Evolutionary conservation across 2,113 vertebrate genomes (phyloP).

Genomic region (Sorex araneus): DNA sequence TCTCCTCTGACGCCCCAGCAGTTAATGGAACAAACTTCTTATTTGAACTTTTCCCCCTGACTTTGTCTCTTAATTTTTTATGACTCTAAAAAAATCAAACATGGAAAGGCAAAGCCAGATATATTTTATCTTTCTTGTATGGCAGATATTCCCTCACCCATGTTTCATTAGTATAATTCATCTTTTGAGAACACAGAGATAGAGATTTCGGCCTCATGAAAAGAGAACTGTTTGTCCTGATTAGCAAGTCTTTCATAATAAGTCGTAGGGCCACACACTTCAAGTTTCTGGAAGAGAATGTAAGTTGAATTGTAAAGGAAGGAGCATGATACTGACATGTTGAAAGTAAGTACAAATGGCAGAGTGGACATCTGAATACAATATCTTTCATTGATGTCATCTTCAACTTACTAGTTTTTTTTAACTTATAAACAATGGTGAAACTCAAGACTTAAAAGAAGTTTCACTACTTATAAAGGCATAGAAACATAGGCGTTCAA

Average conservation of each 20-base stretch:
- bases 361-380: background rate
- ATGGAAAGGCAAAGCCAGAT: conserved; percentile 78
- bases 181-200: conserved; percentile 69
- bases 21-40: conserved; percentile 78
- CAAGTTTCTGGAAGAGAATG: conserved; percentile 72
- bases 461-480: conserved; percentile 48
- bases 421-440: background rate
- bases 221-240: conserved; percentile 48
- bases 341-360: conserved; percentile 49
- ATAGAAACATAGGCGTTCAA: background rate
- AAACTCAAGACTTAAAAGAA: background rate
- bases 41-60: conserved; percentile 77
- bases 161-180: conserved; percentile 67
- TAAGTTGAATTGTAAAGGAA: conserved; percentile 61
- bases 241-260: conserved; percentile 80
- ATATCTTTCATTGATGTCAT: background rate
- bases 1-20: conserved; percentile 78
- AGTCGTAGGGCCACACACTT: conserved; percentile 70
- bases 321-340: background rate
- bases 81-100: conserved; percentile 77
- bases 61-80: conserved; percentile 75
- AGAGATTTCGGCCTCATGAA: conserved; percentile 62
- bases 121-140: conserved; percentile 82
- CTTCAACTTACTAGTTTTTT: conserved; percentile 35
- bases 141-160: conserved; percentile 68